phyloP scores from a whole-genome alignment of 2,888 invertebrate genomes.

The Tenthredo distinguenda region DNA sequence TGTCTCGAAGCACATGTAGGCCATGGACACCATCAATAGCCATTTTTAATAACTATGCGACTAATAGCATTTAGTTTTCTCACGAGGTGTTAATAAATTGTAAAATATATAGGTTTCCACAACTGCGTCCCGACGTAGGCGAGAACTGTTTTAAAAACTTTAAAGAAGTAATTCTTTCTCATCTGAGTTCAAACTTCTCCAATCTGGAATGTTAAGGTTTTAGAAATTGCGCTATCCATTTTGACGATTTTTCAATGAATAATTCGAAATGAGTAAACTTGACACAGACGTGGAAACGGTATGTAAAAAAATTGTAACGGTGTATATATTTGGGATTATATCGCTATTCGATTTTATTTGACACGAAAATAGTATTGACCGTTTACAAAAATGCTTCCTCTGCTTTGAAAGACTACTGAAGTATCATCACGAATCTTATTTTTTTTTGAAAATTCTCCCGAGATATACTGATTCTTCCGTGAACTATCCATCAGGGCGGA shows the following conservation, averaged over 20 bases:
- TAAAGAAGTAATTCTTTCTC: background rate
- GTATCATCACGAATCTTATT: background rate
- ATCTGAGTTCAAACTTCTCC: background rate
- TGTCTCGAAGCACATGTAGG: background rate
- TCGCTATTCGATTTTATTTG: background rate
- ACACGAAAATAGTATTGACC: background rate
- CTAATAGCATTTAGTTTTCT: background rate
- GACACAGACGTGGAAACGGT: background rate
- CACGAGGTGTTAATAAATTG: background rate
- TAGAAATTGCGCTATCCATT: background rate
- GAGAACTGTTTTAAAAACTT: background rate
- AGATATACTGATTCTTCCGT: background rate
- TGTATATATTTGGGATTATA: background rate
- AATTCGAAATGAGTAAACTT: background rate
- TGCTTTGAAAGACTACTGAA: background rate
- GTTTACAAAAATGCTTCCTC: background rate
- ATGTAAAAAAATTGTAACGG: background rate
- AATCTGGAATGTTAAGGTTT: background rate
- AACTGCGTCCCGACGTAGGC: background rate
- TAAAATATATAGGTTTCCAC: background rate
- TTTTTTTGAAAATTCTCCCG: background rate
- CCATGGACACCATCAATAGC: no score
- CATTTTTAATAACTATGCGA: background rate
- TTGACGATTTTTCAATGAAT: background rate
- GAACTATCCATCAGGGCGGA: background rate